A percentile compares a stretch with the other conserved stretches of the same genome.
These are phyloP conservation scores for Lytechinus pictus DNA, from an alignment of 35 echinoderm and acorn worm genomes.

Conservation along the genomic window DNA sequence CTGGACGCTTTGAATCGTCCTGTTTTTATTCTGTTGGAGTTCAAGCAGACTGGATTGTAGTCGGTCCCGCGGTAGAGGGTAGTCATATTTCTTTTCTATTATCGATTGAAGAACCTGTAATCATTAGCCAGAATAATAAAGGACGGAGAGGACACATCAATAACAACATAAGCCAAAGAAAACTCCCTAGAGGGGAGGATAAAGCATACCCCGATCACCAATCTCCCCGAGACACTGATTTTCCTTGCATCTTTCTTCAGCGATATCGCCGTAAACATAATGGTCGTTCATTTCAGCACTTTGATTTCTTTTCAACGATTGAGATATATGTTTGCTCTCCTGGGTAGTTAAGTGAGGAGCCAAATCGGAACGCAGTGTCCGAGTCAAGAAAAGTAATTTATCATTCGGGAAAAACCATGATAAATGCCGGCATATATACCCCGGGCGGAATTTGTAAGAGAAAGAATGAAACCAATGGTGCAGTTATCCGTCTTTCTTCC, in stretches of 20 bases:
- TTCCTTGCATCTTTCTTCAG: background rate
- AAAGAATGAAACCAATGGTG: background rate
- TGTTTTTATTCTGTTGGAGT: background rate
- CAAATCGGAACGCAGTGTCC: background rate
- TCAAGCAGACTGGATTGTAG: background rate
- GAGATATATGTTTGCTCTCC: background rate
- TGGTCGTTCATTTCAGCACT: conserved; percentile 10
- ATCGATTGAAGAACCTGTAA: background rate
- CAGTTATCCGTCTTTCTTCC: background rate
- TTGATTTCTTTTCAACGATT: conserved; percentile 5
- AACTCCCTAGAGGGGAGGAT: background rate
- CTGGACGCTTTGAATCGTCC: too few relatives aligned
- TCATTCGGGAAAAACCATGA: background rate
- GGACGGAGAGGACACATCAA: background rate
- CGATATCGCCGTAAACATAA: background rate
- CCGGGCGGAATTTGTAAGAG: background rate
- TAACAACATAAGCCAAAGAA: background rate
- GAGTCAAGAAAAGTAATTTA: background rate
- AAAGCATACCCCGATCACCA: background rate
- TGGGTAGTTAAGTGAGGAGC: background rate
- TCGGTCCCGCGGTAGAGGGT: background rate
- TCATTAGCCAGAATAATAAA: conserved; percentile 33
- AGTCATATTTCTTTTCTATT: conserved; percentile 22
- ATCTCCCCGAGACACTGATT: background rate
- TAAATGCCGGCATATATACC: background rate